Evolutionary conservation across 2,113 vertebrate species (phyloP).

Genomic region (Lepus timidus): DNA sequence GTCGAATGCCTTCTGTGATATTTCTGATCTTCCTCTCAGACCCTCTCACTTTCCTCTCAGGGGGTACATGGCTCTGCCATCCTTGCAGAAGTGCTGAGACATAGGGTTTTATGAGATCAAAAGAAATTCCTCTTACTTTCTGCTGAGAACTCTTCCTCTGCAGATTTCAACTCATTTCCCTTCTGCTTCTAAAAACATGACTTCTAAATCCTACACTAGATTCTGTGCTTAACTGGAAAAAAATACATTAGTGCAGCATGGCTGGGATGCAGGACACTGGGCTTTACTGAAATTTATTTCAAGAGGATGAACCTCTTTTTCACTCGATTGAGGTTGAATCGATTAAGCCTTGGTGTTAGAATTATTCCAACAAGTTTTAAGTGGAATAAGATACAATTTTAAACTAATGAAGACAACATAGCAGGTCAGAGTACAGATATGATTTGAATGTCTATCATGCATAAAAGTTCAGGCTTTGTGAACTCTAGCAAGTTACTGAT

Average conservation of each 20-base stretch:
- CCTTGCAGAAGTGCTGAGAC: not conserved
- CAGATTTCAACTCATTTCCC: not conserved
- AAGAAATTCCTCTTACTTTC: not conserved
- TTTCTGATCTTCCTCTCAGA: not conserved
- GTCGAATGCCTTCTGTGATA: not conserved
- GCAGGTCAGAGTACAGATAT: not conserved
- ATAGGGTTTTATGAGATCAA: not conserved
- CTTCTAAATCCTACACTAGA: not conserved
- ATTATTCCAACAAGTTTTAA: not conserved
- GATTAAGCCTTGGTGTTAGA: conserved; percentile 27
- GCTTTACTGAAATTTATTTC: not conserved
- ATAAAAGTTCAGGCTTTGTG: not conserved
- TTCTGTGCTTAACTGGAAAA: not conserved
- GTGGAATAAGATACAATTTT: not conserved
- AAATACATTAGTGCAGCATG: not conserved
- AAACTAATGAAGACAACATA: not conserved
- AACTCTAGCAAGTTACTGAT: not conserved
- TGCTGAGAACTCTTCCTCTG: not conserved
- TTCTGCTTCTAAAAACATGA: not conserved
- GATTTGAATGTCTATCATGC: not conserved
- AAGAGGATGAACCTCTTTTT: not conserved
- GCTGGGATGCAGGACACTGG: not conserved
- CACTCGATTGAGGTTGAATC: not conserved
- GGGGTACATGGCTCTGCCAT: not conserved
- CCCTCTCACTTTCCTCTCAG: not conserved